phyloP scores from a whole-genome alignment of 2,113 vertebrate genomes.

The Dasyprocta punctata region DNA sequence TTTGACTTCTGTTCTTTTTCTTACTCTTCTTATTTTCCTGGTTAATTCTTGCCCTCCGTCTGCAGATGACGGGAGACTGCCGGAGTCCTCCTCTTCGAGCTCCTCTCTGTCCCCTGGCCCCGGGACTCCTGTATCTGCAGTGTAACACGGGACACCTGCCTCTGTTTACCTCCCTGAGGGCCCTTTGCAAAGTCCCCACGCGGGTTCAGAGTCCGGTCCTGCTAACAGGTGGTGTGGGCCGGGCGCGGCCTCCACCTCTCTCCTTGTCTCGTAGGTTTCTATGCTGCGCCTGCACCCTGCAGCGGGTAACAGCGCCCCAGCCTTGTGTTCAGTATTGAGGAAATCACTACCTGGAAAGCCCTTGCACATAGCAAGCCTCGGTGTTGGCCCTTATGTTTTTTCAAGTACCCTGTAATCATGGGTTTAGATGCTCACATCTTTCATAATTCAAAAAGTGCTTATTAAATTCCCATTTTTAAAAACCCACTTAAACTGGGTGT shows the following conservation, averaged over 20 bases:
- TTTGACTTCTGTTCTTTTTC: not conserved
- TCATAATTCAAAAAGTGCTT: not conserved
- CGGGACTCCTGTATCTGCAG: not conserved
- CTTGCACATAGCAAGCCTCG: accelerated
- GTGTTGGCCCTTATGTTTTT: not conserved
- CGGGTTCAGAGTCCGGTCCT: accelerated
- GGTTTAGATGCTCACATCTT: not conserved
- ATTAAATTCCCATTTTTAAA: not conserved
- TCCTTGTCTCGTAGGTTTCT: too few relatives aligned
- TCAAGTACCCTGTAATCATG: not conserved
- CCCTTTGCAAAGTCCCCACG: accelerated
- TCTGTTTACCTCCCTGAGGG: not conserved
- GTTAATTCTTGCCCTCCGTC: not conserved
- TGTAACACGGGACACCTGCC: not conserved
- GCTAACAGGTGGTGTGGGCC: accelerated
- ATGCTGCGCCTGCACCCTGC: accelerated
- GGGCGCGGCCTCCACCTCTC: accelerated
- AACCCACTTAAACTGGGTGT: not conserved
- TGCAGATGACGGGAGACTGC: not conserved
- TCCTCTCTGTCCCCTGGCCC: not conserved
- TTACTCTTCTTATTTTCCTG: not conserved
- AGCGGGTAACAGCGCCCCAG: accelerated
- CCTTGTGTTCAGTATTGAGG: too few relatives aligned
- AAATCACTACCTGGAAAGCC: not conserved
- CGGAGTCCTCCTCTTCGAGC: not conserved